Evolutionary conservation across 2,797 vertebrate genomes (phyloP).

Genomic region (Myiotriccus ornatus): DNA sequence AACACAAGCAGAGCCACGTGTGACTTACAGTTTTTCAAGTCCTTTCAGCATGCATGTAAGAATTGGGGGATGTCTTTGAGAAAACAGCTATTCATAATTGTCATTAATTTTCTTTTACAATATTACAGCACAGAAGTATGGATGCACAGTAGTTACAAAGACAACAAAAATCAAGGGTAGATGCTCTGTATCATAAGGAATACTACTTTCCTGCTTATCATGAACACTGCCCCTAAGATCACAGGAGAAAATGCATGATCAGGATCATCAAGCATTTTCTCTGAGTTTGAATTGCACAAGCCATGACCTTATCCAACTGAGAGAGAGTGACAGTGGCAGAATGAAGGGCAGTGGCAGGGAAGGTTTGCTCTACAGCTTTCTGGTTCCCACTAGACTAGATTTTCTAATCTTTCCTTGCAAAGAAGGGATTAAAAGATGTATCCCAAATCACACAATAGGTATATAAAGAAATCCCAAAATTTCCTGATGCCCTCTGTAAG

Average conservation of each 20-base stretch:
- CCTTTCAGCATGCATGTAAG: background rate
- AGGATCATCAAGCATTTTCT: background rate
- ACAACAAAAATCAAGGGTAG: background rate
- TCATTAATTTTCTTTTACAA: background rate
- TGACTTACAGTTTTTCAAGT: background rate
- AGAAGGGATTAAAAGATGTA: background rate
- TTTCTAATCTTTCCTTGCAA: background rate
- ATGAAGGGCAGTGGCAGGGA: background rate
- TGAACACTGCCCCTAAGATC: background rate
- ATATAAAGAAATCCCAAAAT: background rate
- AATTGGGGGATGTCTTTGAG: background rate
- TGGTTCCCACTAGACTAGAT: background rate
- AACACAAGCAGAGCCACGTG: background rate
- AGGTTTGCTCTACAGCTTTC: background rate
- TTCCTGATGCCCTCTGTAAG: background rate
- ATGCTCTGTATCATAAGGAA: background rate
- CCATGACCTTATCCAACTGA: background rate
- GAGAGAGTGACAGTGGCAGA: background rate
- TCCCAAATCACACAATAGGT: background rate
- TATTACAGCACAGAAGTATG: background rate
- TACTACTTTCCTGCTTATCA: background rate
- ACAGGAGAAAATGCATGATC: fast-evolving
- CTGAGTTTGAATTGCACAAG: fast-evolving
- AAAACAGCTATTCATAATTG: background rate
- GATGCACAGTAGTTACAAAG: background rate